Conservation (phyloP, 2,888 invertebrate genomes). For the Eupithecia exiguata region DNA sequence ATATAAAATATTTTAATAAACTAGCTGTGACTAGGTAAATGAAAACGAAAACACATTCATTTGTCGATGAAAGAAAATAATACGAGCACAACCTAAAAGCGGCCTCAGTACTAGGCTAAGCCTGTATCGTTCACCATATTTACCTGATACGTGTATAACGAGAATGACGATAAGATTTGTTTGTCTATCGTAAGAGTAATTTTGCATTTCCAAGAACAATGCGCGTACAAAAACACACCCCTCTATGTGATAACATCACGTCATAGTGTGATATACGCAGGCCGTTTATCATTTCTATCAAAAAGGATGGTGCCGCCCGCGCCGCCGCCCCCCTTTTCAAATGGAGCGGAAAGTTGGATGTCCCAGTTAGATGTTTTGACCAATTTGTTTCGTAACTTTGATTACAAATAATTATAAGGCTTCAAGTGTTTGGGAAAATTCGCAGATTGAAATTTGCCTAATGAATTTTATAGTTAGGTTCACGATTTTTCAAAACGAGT, state of each 20-base stretch:
- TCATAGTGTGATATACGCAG: slow-evolving; percentile 34
- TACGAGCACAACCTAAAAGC: not conserved
- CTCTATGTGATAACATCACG: slow-evolving; percentile 11
- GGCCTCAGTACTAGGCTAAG: too few relatives aligned
- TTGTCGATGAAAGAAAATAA: not conserved
- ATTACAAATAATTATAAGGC: slow-evolving; percentile 13
- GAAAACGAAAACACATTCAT: not conserved
- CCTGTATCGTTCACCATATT: not conserved
- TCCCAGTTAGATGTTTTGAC: slow-evolving; percentile 36
- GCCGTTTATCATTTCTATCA: slow-evolving; percentile 34
- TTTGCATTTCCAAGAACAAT: not conserved
- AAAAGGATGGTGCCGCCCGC: slow-evolving; percentile 27
- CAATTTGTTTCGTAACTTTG: slow-evolving; percentile 16
- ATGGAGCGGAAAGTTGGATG: slow-evolving; percentile 44
- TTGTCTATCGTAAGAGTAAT: not conserved
- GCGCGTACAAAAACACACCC: not conserved
- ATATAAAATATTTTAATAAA: too few relatives aligned
- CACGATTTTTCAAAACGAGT: not conserved
- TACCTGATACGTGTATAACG: not conserved
- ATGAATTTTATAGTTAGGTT: not conserved
- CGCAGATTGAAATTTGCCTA: not conserved
- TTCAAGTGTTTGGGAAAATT: not conserved
- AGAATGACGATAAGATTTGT: too few relatives aligned
- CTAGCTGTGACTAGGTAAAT: not conserved
- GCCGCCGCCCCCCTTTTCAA: slow-evolving; percentile 34